phyloP scores from a whole-genome alignment of 2,113 vertebrate genomes.

The Guaruba guarouba region DNA sequence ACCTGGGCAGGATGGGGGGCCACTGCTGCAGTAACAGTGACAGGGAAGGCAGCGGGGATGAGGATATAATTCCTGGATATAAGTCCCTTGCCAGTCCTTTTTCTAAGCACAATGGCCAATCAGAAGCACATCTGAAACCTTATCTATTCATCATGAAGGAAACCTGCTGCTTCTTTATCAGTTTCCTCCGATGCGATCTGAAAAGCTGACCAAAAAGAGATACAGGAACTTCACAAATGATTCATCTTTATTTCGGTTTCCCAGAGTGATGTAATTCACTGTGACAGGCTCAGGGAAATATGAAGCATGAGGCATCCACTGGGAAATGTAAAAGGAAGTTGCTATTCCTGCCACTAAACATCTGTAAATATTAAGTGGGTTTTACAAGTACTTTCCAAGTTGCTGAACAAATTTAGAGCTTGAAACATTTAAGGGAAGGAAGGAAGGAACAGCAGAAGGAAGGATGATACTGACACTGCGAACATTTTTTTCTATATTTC shows the following conservation, averaged over 20 bases:
- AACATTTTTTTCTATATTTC: neutral
- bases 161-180: neutral
- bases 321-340: neutral
- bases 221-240: neutral
- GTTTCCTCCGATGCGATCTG: accelerated
- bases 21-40: neutral
- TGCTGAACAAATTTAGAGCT: neutral
- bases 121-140: neutral
- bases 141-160: neutral
- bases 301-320: neutral
- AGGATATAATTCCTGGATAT: neutral
- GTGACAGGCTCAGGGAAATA: neutral
- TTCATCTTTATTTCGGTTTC: neutral
- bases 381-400: neutral
- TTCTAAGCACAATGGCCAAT: neutral
- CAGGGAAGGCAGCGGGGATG: neutral
- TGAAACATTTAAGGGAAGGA: neutral
- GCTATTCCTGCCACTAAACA: neutral
- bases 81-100: neutral
- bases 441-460: neutral
- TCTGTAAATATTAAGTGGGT: neutral
- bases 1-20: neutral
- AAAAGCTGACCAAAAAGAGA: neutral
- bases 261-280: neutral
- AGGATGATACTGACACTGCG: neutral